Conservation (phyloP, 2,888 invertebrate genomes). For the Pandemis cinnamomeana region DNA sequence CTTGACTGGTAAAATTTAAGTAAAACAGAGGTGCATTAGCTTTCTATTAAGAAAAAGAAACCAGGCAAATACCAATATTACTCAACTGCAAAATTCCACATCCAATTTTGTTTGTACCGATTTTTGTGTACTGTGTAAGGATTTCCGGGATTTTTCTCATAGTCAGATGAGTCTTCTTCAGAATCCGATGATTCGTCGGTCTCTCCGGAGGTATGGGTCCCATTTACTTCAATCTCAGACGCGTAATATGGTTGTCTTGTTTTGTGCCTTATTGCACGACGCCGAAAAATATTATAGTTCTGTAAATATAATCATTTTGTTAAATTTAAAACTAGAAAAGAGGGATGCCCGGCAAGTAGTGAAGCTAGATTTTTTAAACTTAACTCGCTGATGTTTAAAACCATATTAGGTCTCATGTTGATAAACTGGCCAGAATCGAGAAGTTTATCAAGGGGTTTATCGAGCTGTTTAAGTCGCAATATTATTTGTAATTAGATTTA, state of each 20-base stretch:
- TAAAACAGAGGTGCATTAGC: too few relatives aligned
- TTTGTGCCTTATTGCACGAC: not conserved
- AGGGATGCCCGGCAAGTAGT: too few relatives aligned
- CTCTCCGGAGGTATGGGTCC: not conserved
- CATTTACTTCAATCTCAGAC: not conserved
- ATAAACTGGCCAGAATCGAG: too few relatives aligned
- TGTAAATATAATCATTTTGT: not conserved
- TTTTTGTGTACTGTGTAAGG: constrained; percentile 68
- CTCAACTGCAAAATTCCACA: constrained; percentile 63
- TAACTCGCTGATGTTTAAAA: too few relatives aligned
- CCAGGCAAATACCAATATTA: not conserved
- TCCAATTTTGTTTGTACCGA: constrained; percentile 71
- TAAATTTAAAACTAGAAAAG: too few relatives aligned
- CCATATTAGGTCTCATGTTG: too few relatives aligned
- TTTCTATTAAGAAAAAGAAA: too few relatives aligned
- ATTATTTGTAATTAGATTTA: too few relatives aligned
- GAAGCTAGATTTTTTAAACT: too few relatives aligned
- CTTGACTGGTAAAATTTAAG: not conserved
- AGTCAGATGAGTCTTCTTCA: constrained; percentile 45
- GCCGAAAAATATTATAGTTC: not conserved
- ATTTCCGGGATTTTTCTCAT: constrained; percentile 71
- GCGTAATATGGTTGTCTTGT: constrained; percentile 1
- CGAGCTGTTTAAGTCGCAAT: too few relatives aligned
- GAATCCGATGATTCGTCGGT: not conserved
- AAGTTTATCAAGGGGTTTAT: too few relatives aligned